Evolutionary conservation across 2,888 invertebrate genomes (phyloP).

Genomic region (Cepaea hortensis): DNA sequence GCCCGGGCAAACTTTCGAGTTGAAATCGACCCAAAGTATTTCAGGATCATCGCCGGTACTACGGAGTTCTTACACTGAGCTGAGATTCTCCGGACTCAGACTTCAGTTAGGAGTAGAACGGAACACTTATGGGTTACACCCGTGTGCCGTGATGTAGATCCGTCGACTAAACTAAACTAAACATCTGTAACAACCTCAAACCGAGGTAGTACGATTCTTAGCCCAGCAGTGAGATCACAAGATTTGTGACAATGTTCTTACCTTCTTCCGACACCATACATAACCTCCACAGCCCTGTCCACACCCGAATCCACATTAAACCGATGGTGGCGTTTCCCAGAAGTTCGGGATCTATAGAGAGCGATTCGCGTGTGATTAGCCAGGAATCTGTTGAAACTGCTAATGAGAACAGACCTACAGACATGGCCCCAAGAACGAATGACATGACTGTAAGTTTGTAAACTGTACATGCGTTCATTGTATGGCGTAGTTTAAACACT

Average conservation of each 20-base stretch:
- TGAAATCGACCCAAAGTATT: too few relatives aligned
- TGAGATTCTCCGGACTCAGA: too few relatives aligned
- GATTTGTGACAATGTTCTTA: background rate
- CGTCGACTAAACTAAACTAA: too few relatives aligned
- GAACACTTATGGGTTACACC: too few relatives aligned
- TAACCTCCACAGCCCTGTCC: constrained; percentile 51
- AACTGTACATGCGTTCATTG: constrained; percentile 51
- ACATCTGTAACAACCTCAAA: too few relatives aligned
- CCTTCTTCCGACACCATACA: constrained; percentile 49
- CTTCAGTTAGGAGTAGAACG: too few relatives aligned
- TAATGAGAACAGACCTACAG: constrained; percentile 53
- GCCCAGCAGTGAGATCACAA: too few relatives aligned
- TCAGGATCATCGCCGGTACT: too few relatives aligned
- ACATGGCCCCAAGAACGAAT: constrained; percentile 52
- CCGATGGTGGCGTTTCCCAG: constrained; percentile 10
- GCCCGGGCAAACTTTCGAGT: too few relatives aligned
- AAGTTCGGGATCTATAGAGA: background rate
- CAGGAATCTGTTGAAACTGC: constrained; percentile 55
- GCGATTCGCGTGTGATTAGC: constrained; percentile 50
- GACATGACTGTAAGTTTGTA: constrained; percentile 53
- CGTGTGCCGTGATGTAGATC: too few relatives aligned
- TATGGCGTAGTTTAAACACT: background rate
- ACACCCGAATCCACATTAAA: constrained; percentile 41
- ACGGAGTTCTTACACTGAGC: too few relatives aligned
- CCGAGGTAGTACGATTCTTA: too few relatives aligned